Conservation (phyloP, 2,888 invertebrate species). For the Dryadula phaetusa region DNA sequence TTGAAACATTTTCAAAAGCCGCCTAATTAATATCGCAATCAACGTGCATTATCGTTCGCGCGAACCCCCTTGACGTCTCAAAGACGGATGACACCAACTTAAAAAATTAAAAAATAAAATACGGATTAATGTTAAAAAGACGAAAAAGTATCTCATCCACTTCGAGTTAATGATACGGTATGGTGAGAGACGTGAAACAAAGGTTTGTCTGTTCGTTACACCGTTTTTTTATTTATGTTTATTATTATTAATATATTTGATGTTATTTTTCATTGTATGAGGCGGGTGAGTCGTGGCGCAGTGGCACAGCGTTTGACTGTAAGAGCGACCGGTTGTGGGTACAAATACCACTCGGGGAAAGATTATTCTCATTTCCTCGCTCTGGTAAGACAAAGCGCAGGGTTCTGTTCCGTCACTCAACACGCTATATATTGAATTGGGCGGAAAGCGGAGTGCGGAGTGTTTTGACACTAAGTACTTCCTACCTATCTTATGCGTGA, state of each 20-base stretch:
- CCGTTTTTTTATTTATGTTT: conserved; percentile 49
- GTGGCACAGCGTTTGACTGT: background rate
- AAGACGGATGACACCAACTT: conserved; percentile 74
- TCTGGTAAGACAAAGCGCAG: too few species aligned
- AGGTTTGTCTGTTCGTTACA: conserved; percentile 67
- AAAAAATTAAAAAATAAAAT: conserved; percentile 72
- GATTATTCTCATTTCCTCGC: too few species aligned
- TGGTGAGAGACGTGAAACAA: conserved; percentile 81
- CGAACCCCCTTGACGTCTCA: conserved; percentile 62
- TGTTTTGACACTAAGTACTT: too few species aligned
- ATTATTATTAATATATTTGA: too few species aligned
- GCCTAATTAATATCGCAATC: conserved; percentile 66
- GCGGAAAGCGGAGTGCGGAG: too few species aligned
- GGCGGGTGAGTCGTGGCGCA: background rate
- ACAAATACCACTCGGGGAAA: too few species aligned
- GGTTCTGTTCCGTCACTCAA: too few species aligned
- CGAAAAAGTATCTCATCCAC: conserved; percentile 76
- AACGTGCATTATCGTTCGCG: conserved; percentile 61
- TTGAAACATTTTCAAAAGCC: conserved; percentile 46
- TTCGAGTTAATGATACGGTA: conserved; percentile 84
- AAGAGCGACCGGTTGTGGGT: background rate
- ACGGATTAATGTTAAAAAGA: conserved; percentile 79
- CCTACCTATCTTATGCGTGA: too few species aligned
- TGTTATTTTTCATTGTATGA: too few species aligned
- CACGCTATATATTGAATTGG: too few species aligned